Conservation (phyloP, 1,140 invertebrate genomes). For the Bombus pascuorum region DNA sequence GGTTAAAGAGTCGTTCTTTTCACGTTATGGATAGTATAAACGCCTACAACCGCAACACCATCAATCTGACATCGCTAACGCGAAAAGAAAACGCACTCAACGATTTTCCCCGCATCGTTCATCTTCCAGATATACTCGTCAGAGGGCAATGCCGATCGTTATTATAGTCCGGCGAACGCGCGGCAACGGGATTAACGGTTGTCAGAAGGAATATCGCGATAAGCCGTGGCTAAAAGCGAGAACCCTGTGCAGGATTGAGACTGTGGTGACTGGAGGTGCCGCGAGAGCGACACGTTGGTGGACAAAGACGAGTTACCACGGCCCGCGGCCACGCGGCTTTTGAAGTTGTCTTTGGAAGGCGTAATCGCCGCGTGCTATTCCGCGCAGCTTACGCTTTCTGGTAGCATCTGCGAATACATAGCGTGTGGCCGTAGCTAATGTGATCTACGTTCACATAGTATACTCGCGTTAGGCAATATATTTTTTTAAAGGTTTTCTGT, state of each 20-base stretch:
- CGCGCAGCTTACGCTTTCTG: conserved; percentile 51
- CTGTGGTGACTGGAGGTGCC: conserved; percentile 36
- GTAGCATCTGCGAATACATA: conserved; percentile 69
- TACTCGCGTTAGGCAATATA: not conserved
- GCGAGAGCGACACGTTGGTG: conserved; percentile 3
- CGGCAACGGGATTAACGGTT: conserved; percentile 26
- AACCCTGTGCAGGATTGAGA: conserved; percentile 11
- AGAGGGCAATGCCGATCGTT: conserved; percentile 23
- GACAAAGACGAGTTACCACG: conserved; percentile 31
- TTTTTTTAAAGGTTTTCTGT: conserved; percentile 52
- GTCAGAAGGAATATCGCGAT: conserved; percentile 18
- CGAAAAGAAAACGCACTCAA: not conserved
- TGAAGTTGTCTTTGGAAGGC: conserved; percentile 46
- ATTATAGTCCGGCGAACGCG: not conserved
- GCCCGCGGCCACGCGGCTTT: conserved; percentile 34
- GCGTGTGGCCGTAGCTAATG: conserved; percentile 68
- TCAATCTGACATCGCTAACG: not conserved
- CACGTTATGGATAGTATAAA: not conserved
- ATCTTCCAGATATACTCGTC: conserved; percentile 23
- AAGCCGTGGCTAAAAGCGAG: conserved; percentile 3
- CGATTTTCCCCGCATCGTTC: not conserved
- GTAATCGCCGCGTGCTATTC: conserved; percentile 47
- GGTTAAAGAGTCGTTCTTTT: not conserved
- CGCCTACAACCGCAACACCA: not conserved
- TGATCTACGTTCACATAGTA: conserved; percentile 66